phyloP scores from a whole-genome alignment of 1,140 invertebrate genomes.

The Trinorchestia longiramus region DNA sequence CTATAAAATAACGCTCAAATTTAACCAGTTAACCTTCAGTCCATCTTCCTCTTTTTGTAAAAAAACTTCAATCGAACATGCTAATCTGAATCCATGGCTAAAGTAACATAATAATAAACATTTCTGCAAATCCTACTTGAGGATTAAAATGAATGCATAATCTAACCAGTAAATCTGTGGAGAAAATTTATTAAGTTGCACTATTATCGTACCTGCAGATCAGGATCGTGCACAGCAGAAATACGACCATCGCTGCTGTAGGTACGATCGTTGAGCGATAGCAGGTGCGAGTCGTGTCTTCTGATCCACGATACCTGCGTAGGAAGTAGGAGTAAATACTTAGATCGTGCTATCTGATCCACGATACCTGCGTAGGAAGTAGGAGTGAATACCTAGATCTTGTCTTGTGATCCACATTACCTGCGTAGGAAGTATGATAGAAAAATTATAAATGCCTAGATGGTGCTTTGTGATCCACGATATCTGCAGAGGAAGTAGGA shows the following conservation, averaged over 20 bases:
- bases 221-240: background rate
- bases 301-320: conserved; percentile 29
- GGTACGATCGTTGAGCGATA: conserved; percentile 34
- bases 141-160: too few relatives aligned
- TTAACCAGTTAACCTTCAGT: too few relatives aligned
- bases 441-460: background rate
- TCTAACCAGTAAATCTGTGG: too few relatives aligned
- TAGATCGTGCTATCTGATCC: conserved; percentile 30
- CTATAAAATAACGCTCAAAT: too few relatives aligned
- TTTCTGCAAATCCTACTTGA: too few relatives aligned
- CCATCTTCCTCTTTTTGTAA: too few relatives aligned
- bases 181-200: too few relatives aligned
- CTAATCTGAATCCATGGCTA: too few relatives aligned
- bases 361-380: conserved; percentile 9
- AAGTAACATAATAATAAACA: too few relatives aligned
- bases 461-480: conserved; percentile 32
- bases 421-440: background rate
- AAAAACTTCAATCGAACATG: too few relatives aligned
- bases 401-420: conserved; percentile 32
- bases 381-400: background rate
- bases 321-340: background rate
- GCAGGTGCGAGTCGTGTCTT: conserved; percentile 35
- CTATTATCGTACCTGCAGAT: conserved; percentile 2
- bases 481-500: too few relatives aligned
- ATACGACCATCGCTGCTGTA: conserved; percentile 41